A percentile compares a stretch with the other conserved stretches of the same genome.
phyloP scores from a whole-genome alignment of 2,888 invertebrate genomes.

The Liposcelis brunnea region DNA sequence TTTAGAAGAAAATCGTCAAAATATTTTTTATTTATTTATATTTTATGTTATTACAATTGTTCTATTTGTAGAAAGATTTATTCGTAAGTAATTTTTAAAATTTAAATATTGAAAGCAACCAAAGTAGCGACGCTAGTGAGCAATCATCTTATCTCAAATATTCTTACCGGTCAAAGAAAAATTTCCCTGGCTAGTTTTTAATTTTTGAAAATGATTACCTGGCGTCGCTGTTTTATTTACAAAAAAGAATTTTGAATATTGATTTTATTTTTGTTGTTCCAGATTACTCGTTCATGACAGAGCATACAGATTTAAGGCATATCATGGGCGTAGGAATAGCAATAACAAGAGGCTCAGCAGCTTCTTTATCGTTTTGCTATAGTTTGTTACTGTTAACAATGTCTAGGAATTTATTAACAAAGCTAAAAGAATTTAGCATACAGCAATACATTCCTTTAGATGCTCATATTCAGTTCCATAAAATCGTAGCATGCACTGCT shows the following conservation, averaged over 20 bases:
- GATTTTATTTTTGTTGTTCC: constrained; percentile 9
- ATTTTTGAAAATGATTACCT: background rate
- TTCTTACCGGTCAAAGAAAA: background rate
- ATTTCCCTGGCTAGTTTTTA: background rate
- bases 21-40: constrained; percentile 85
- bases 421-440: constrained; percentile 52
- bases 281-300: constrained; percentile 93
- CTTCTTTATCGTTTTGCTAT: constrained; percentile 87
- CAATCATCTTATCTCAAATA: too few relatives aligned
- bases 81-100: constrained; percentile 52
- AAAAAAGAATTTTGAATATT: background rate
- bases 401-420: constrained; percentile 82
- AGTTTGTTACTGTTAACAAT: constrained; percentile 78
- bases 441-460: constrained; percentile 46
- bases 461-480: constrained; percentile 92
- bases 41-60: constrained; percentile 90
- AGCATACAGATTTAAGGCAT: constrained; percentile 84
- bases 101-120: too few relatives aligned
- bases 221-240: background rate
- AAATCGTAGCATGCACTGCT: constrained; percentile 89
- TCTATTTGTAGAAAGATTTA: constrained; percentile 86
- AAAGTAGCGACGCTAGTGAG: too few relatives aligned
- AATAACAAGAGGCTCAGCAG: constrained; percentile 85
- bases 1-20: constrained; percentile 87
- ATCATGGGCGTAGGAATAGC: constrained; percentile 97